Base-by-base conservation (phyloP, 2,888 invertebrate genomes). In the Tipula confusa region DNA sequence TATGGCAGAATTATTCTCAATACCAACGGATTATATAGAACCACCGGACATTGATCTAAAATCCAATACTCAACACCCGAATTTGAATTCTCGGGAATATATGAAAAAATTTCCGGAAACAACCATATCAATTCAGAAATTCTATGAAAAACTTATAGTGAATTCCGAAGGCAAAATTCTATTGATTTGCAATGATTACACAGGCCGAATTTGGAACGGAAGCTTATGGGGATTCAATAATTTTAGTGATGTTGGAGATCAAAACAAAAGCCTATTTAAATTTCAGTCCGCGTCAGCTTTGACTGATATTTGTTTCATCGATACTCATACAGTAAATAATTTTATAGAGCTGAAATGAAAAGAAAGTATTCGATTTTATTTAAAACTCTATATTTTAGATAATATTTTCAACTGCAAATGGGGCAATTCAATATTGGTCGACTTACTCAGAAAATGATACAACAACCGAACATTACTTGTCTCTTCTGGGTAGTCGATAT, bases 81-180 rank as follows among this genome's bases (percentile, higher is more conserved):
- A 89, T 86, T 86, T 89, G 11, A 89, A 89, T 86, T 88, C 88
- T 3, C 85, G 86, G 11, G 89, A 89, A 84, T 88, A 89, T 85
- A 87, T 88, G 13, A 87, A 87, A 15, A 87, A 87, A 18, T 86
- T 87, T 18, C 86, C 87, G 0, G 87, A 89, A 84, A 85, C 86
- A 7, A 86, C 86, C 4, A 86, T 87, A 28, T 87, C 88, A 13
- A 86, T 89, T 84, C 87, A 88, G 38, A 86, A 86, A 29, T 88
- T 87, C 82, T 89, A 88, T 86, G 89, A 89, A 85, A 87, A 87
- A 80, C 85, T 89, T 2, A 85, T 87, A 2, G 85, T 87, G 15
- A 88, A 88, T 84, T 85, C 86, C 2, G 84, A 86, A 1, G 84
- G 86, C 6, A 86, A 87, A 15, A 85, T 86, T 9, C 86, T 87